These are phyloP conservation scores for Remorina albescens DNA, from an alignment of 2,797 vertebrate species.

Conservation along the genomic window DNA sequence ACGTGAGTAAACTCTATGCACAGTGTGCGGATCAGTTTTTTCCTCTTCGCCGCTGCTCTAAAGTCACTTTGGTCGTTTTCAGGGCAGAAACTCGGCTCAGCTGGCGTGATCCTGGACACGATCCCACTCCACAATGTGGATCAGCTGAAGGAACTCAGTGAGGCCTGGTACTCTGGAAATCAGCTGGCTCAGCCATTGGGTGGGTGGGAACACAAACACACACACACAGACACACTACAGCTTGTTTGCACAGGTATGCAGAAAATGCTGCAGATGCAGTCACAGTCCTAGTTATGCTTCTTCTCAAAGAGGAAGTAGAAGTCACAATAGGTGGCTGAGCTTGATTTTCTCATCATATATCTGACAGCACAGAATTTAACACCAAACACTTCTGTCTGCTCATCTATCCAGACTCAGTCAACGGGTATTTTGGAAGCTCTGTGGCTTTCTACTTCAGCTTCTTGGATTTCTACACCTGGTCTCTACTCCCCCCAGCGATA, in stretches of 20 bases:
- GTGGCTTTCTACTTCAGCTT: constrained; percentile 89
- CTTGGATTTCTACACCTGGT: constrained; percentile 88
- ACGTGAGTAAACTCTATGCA: too few species aligned
- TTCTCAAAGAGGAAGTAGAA: not conserved
- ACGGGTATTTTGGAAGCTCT: constrained; percentile 83
- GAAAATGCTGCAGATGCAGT: too few species aligned
- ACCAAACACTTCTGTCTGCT: constrained; percentile 13
- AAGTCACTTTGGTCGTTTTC: constrained; percentile 52
- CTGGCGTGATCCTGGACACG: constrained; percentile 76
- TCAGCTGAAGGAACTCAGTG: constrained; percentile 73
- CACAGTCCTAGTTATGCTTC: not conserved
- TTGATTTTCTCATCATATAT: too few species aligned
- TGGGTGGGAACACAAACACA: constrained; percentile 53
- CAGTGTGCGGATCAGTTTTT: not conserved
- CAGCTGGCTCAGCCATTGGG: constrained; percentile 85
- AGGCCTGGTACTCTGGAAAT: constrained; percentile 84
- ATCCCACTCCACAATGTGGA: constrained; percentile 80
- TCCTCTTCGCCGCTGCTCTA: too few species aligned
- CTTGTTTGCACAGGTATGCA: too few species aligned
- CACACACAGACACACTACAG: not conserved
- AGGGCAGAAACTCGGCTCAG: constrained; percentile 84
- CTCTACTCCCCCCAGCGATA: constrained; percentile 82
- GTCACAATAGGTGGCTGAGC: too few species aligned
- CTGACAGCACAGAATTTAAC: too few species aligned
- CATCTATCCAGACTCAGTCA: constrained; percentile 79